Base-by-base conservation (phyloP, 2,113 vertebrate genomes). In the Callospermophilus lateralis region DNA sequence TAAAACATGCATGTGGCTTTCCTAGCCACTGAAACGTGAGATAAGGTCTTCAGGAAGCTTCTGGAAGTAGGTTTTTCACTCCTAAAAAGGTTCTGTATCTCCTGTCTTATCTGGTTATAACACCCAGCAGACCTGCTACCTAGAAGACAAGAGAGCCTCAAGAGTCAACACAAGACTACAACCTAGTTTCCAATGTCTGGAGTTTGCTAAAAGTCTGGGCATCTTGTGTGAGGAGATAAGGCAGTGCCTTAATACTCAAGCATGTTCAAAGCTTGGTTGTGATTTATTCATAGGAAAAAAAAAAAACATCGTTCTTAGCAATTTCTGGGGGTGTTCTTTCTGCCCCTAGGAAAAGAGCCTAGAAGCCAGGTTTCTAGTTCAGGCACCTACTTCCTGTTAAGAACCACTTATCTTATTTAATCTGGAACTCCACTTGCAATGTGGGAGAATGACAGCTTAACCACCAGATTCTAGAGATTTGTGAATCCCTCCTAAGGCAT, bases 261-360 rank as follows among this genome's bases (percentile, higher is more conserved):
- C 12, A 20, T 70, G 19, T 39, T 55, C 48, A 67, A 83, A 63
- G 39, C 26, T 32, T 77, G 12, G 1, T 5, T 89, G 48, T 84
- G 53, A 30, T n/a, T 84, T 90, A 68, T 76, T 63, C 61, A 37
- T 55, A 84, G 58, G 94, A n/a, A 63, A 42, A 91, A 94, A 26
- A 55, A 61, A 63, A 63, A 17, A 5, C 15, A 10, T 8, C 39
- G 37, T 34, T 86, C 24, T 74, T 39, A 78, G 34, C 7, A 55
- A 77, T 89, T 81, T 70, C 39, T 81, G 53, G 37, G 30, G 10
- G 2, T 58, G 17, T 72, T 92, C 28, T 30, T 48, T 67, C 68
- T 73, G 39, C 3, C 34, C 34, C 30, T 55, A 9, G 26, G 16
- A n/a, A 67, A 45, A 65, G 45, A 68, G 4, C 37, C 37, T 63